Conservation (phyloP, 2,888 invertebrate species). For the Hirtodrosophila alboralis region DNA sequence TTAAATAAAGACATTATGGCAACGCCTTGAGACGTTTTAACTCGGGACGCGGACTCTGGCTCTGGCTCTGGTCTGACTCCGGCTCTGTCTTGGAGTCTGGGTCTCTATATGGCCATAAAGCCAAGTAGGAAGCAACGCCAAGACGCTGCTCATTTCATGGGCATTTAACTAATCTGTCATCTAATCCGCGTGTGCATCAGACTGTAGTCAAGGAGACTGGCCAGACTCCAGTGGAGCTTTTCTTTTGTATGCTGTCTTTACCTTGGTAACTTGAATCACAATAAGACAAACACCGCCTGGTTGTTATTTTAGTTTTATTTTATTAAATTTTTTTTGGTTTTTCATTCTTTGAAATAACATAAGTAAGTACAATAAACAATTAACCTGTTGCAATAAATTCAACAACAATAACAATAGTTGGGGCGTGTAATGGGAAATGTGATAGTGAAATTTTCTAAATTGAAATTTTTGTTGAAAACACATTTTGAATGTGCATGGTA, state of each 20-base stretch:
- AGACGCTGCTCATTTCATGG: conserved; percentile 71
- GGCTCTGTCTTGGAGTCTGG: not conserved
- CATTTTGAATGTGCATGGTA: conserved; percentile 41
- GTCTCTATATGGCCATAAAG: conserved; percentile 42
- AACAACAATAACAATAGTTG: conserved; percentile 20
- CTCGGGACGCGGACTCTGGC: not conserved
- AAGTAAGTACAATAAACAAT: conserved; percentile 66
- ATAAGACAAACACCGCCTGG: conserved; percentile 2
- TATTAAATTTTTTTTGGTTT: no score
- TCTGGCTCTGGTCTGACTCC: not conserved
- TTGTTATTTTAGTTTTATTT: no score
- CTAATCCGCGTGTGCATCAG: conserved; percentile 71
- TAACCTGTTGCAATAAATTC: conserved; percentile 58
- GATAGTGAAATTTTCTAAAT: conserved; percentile 53
- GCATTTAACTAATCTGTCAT: conserved; percentile 79
- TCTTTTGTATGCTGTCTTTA: conserved; percentile 28
- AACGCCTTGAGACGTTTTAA: conserved; percentile 49
- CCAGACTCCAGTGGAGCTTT: conserved; percentile 16
- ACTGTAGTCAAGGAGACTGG: conserved; percentile 49
- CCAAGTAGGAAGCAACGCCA: conserved; percentile 54
- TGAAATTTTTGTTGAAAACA: conserved; percentile 51
- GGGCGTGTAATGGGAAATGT: conserved; percentile 53
- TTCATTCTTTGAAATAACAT: conserved; percentile 45
- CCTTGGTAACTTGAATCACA: conserved; percentile 41
- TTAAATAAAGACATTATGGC: conserved; percentile 74